phyloP scores from a whole-genome alignment of 1,140 invertebrate species.

The Hycleus phaleratus region DNA sequence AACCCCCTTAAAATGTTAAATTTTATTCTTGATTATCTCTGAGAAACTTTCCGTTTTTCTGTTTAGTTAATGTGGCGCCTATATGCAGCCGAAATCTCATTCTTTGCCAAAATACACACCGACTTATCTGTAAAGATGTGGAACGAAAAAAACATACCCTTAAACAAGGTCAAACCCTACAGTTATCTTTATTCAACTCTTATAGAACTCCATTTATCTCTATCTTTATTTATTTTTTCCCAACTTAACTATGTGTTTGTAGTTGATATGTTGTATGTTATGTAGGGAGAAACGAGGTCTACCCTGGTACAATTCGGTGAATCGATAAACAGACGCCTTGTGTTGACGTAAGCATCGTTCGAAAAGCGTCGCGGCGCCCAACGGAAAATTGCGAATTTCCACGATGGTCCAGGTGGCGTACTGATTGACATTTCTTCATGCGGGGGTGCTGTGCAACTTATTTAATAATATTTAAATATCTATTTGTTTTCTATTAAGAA shows the following conservation, averaged over 20 bases:
- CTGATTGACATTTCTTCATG: conserved; percentile 40
- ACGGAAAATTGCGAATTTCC: conserved; percentile 30
- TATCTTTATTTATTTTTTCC: conserved; percentile 20
- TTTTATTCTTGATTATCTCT: no score
- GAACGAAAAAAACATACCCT: conserved; percentile 30
- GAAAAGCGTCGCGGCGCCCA: conserved; percentile 26
- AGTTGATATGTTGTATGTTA: background rate
- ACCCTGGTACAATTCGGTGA: conserved; percentile 28
- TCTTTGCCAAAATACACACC: conserved; percentile 32
- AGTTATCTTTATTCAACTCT: background rate
- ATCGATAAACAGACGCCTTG: conserved; percentile 40
- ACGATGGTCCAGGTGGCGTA: conserved; percentile 38
- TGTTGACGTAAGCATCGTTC: conserved; percentile 37
- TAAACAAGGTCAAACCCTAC: conserved; percentile 29
- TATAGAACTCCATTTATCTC: background rate
- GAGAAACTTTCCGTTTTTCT: background rate
- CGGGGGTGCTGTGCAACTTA: conserved; percentile 23
- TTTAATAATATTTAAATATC: conserved; percentile 18
- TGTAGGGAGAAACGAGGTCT: conserved; percentile 23
- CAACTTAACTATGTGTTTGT: no score
- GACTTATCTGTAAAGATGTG: conserved; percentile 32
- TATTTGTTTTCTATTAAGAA: no score
- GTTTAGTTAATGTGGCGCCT: conserved; percentile 33
- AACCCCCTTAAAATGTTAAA: no score
- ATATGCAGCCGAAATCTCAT: conserved; percentile 29